phyloP scores from a whole-genome alignment of 2,888 invertebrate species.

The Piscicola geometra region DNA sequence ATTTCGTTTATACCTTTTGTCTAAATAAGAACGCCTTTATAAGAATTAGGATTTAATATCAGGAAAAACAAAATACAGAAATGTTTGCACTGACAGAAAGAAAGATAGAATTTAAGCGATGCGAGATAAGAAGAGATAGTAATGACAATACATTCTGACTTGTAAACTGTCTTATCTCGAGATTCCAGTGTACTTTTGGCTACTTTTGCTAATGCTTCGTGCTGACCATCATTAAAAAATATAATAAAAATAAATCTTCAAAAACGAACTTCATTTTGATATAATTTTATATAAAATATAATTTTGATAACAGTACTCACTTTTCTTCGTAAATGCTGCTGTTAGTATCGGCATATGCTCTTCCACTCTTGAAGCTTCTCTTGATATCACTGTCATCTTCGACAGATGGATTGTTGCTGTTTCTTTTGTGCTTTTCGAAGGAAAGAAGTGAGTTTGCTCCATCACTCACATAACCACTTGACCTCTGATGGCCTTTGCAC shows the following conservation, averaged over 20 bases:
- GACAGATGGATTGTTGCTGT: neutral
- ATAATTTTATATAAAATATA: neutral
- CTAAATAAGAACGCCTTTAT: too few relatives aligned
- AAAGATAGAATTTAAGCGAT: neutral
- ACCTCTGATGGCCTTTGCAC: constrained; percentile 10
- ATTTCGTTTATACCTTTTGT: too few relatives aligned
- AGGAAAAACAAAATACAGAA: neutral
- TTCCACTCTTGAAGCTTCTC: neutral
- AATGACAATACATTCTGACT: neutral
- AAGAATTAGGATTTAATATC: neutral
- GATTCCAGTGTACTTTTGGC: too few relatives aligned
- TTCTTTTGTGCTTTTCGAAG: neutral
- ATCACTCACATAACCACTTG: constrained; percentile 30
- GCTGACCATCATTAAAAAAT: neutral
- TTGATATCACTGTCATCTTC: constrained; percentile 9
- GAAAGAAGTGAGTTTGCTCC: constrained; percentile 24
- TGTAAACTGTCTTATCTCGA: too few relatives aligned
- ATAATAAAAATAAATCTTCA: neutral
- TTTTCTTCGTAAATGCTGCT: constrained; percentile 29
- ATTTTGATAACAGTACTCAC: constrained; percentile 8
- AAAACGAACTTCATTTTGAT: too few relatives aligned
- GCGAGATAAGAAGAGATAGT: constrained; percentile 13
- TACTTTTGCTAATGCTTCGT: neutral
- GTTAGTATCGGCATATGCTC: constrained; percentile 17
- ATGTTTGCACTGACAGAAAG: neutral